phyloP scores from a whole-genome alignment of 2,888 invertebrate genomes.

The Rhaphigaster nebulosa region DNA sequence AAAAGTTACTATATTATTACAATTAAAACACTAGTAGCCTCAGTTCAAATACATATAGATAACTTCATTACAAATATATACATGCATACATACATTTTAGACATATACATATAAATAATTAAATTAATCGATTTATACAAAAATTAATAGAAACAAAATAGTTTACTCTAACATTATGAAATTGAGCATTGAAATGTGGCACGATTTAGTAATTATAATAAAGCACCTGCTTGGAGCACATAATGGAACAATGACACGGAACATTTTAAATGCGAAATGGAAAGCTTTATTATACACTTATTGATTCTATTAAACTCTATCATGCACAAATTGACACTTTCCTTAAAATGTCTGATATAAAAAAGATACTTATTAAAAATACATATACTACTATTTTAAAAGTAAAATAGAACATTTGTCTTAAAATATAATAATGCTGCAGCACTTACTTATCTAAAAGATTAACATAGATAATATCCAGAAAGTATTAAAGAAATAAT shows the following conservation, averaged over 20 bases:
- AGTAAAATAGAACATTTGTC: slow-evolving; percentile 1
- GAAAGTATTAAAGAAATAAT: slow-evolving; percentile 12
- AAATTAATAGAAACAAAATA: slow-evolving; percentile 23
- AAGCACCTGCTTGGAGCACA: slow-evolving; percentile 34
- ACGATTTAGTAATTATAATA: slow-evolving; percentile 20
- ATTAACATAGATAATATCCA: slow-evolving; percentile 39
- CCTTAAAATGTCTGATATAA: not conserved
- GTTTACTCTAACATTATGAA: slow-evolving; percentile 9
- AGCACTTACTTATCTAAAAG: slow-evolving; percentile 31
- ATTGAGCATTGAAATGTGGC: slow-evolving; percentile 54
- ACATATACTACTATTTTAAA: slow-evolving; percentile 22
- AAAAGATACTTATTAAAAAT: slow-evolving; percentile 25
- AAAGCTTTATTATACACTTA: slow-evolving; percentile 25
- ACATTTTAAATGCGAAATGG: slow-evolving; percentile 33
- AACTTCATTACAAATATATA: slow-evolving; percentile 24
- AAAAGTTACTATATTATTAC: not conserved
- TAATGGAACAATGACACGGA: slow-evolving; percentile 19
- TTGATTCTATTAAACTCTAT: slow-evolving; percentile 9
- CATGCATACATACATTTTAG: slow-evolving; percentile 9
- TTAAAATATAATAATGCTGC: slow-evolving; percentile 20
- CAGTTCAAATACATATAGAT: slow-evolving; percentile 13
- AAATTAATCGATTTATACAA: slow-evolving; percentile 14
- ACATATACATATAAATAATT: slow-evolving; percentile 27
- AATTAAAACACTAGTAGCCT: not conserved
- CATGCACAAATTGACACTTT: slow-evolving; percentile 11